phyloP scores from a whole-genome alignment of 2,797 vertebrate genomes.

The Lagorchestes hirsutus region DNA sequence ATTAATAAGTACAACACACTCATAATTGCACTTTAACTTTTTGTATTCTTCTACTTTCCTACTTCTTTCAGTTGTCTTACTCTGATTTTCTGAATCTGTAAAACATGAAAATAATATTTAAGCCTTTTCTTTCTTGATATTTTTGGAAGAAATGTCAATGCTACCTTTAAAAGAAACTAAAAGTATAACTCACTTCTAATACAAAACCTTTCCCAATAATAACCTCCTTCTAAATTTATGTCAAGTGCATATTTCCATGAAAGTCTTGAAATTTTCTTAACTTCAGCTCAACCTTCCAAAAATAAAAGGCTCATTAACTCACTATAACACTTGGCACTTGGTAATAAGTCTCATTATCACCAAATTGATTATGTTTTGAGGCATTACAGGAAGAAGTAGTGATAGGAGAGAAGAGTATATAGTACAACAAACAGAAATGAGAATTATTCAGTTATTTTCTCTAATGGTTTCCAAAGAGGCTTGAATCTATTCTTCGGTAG shows the following conservation, averaged over 20 bases:
- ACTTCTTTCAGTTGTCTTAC: conserved; percentile 28
- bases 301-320: background rate
- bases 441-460: background rate
- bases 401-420: rapidly evolving
- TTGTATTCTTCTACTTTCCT: conserved; percentile 10
- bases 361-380: background rate
- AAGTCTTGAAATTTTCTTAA: background rate
- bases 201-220: background rate
- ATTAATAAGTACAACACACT: background rate
- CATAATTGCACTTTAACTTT: background rate
- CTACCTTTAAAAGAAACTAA: background rate
- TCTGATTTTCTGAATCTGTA: conserved; percentile 23
- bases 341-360: background rate
- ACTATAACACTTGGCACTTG: rapidly evolving
- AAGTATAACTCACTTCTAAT: background rate
- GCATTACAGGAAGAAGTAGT: background rate
- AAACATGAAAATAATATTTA: conserved; percentile 28
- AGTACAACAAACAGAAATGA: background rate
- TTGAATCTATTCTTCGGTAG: background rate
- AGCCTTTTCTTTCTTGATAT: background rate
- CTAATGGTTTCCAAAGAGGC: background rate
- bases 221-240: background rate
- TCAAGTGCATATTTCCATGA: background rate
- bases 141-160: background rate
- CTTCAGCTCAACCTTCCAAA: background rate